phyloP scores from a whole-genome alignment of 2,113 vertebrate species.

The Lamprologus speciosus region DNA sequence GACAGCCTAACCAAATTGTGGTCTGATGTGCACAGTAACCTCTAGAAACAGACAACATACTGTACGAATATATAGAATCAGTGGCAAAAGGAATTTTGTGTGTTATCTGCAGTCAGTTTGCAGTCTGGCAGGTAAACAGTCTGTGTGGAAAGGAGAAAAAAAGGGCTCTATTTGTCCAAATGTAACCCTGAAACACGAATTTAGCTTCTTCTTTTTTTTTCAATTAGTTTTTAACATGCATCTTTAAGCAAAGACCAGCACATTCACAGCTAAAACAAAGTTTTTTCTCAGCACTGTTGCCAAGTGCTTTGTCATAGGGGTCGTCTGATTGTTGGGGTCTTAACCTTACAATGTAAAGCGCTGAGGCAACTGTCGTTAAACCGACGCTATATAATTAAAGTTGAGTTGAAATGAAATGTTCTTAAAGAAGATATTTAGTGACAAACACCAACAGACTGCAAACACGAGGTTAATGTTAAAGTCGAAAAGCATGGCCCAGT shows the following conservation, averaged over 20 bases:
- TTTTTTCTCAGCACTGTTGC: background rate
- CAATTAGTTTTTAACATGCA: background rate
- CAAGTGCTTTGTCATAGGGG: background rate
- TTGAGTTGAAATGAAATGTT: background rate
- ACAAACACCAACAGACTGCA: background rate
- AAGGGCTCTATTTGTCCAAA: background rate
- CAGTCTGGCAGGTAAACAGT: background rate
- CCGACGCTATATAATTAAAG: background rate
- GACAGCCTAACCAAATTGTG: background rate
- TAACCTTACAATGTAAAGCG: background rate
- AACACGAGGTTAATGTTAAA: background rate
- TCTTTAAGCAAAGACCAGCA: background rate
- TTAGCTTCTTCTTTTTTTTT: rapidly evolving
- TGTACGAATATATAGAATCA: rapidly evolving
- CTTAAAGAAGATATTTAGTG: background rate
- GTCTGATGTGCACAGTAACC: background rate
- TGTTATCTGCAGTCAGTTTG: background rate
- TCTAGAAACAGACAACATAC: background rate
- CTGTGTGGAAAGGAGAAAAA: background rate
- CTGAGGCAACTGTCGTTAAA: background rate
- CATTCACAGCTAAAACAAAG: background rate
- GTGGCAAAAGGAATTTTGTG: background rate
- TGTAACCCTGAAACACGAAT: background rate
- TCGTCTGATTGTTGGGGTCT: background rate
- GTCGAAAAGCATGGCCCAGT: background rate